Conservation (phyloP, 2,888 invertebrate species). For the Drosophila prolongata region DNA sequence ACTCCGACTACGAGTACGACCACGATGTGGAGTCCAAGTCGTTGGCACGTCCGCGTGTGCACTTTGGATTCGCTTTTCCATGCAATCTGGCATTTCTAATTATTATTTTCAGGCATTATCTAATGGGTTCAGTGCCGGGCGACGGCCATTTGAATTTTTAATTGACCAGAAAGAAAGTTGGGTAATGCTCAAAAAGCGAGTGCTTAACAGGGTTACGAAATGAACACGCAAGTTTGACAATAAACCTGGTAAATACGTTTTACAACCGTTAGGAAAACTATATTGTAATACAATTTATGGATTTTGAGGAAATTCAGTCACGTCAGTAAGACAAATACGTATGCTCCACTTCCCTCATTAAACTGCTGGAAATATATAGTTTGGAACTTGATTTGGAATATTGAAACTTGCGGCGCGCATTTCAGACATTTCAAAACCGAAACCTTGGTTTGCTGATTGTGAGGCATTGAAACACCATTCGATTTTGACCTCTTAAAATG, state of each 20-base stretch:
- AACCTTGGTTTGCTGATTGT: constrained; percentile 25
- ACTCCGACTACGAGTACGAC: constrained; percentile 8
- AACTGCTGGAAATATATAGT: neutral
- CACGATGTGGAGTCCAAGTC: constrained; percentile 8
- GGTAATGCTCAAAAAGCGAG: constrained; percentile 30
- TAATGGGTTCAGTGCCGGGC: constrained; percentile 42
- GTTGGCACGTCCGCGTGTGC: constrained; percentile 48
- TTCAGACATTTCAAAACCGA: neutral
- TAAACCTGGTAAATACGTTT: constrained; percentile 2
- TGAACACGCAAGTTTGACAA: constrained; percentile 13
- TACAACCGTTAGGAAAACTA: constrained; percentile 1
- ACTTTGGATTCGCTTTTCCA: constrained; percentile 49
- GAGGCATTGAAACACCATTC: neutral
- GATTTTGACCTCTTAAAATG: constrained; percentile 22
- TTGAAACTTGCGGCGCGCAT: neutral
- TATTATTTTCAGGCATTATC: constrained; percentile 57
- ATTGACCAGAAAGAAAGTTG: constrained; percentile 49
- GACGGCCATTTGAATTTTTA: constrained; percentile 58
- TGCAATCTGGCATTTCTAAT: constrained; percentile 59
- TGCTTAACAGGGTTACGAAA: constrained; percentile 59
- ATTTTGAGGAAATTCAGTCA: constrained; percentile 17
- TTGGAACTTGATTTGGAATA: neutral
- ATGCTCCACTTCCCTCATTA: constrained; percentile 21
- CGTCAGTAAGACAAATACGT: constrained; percentile 1
- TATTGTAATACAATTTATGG: constrained; percentile 9